Percentiles rank a stretch among this genome's conserved stretches.
phyloP scores from a whole-genome alignment of 1,140 invertebrate species.

The Dreissena polymorpha region DNA sequence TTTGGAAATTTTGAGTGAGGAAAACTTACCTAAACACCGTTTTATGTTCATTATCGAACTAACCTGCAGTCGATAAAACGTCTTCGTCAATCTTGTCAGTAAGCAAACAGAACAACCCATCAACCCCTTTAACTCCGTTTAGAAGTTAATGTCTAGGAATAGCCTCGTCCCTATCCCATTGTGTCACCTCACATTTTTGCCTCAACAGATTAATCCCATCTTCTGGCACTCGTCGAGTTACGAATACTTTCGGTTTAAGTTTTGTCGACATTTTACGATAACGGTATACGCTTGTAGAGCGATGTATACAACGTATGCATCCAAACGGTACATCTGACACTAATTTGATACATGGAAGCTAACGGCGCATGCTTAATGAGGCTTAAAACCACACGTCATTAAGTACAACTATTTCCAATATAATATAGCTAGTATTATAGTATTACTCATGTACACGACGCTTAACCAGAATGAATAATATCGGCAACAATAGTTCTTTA shows the following conservation, averaged over 20 bases:
- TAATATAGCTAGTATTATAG: too few relatives aligned
- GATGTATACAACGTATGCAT: too few relatives aligned
- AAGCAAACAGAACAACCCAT: slow-evolving; percentile 90
- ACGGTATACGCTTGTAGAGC: not conserved
- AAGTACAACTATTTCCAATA: too few relatives aligned
- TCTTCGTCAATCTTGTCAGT: slow-evolving; percentile 92
- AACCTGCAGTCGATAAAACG: slow-evolving; percentile 84
- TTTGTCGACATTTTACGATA: slow-evolving; percentile 10
- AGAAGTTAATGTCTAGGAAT: slow-evolving; percentile 87
- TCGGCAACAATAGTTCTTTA: too few relatives aligned
- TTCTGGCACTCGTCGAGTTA: slow-evolving; percentile 62
- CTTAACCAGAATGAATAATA: too few relatives aligned
- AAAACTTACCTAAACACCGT: slow-evolving; percentile 10
- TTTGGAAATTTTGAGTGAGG: too few relatives aligned
- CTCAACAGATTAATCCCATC: slow-evolving; percentile 57
- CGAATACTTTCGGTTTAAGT: slow-evolving; percentile 54
- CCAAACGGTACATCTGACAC: too few relatives aligned
- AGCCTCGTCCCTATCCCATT: slow-evolving; percentile 74
- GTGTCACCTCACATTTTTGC: slow-evolving; percentile 58
- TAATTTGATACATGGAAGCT: too few relatives aligned
- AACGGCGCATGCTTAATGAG: too few relatives aligned
- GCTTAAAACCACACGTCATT: too few relatives aligned
- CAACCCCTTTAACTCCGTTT: slow-evolving; percentile 85
- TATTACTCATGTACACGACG: too few relatives aligned
- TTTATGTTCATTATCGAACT: slow-evolving; percentile 39